A percentile compares a stretch with the other conserved stretches of the same genome.
These are phyloP conservation scores for Carassius auratus DNA, from an alignment of 2,113 vertebrate genomes.

Conservation along the genomic window DNA sequence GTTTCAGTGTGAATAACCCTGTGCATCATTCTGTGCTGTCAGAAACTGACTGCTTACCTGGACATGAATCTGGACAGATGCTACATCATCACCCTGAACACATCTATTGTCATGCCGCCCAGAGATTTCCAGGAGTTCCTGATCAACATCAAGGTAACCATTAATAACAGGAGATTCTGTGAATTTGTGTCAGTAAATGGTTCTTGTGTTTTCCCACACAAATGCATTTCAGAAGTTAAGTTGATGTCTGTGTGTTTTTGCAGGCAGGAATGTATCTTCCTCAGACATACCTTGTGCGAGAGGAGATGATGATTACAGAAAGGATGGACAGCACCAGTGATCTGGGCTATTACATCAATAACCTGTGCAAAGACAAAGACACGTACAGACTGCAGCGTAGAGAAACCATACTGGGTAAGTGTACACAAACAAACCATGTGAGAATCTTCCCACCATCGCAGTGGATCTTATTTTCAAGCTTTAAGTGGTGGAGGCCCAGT, in stretches of 20 bases:
- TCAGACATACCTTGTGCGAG: conserved; percentile 89
- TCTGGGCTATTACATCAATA: conserved; percentile 85
- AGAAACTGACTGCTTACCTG: conserved; percentile 93
- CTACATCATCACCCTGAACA: conserved; percentile 94
- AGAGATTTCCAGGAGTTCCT: conserved; percentile 89
- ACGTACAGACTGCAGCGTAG: conserved; percentile 85
- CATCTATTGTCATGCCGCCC: conserved; percentile 92
- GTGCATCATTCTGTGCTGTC: background rate
- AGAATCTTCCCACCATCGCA: background rate
- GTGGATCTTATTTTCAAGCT: background rate
- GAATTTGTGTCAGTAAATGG: background rate
- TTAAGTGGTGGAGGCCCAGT: background rate
- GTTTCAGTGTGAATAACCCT: background rate
- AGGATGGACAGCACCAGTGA: conserved; percentile 84
- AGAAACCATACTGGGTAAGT: conserved; percentile 77
- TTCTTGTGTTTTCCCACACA: background rate
- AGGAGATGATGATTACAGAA: conserved; percentile 95
- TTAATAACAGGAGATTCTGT: background rate
- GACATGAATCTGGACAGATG: conserved; percentile 93
- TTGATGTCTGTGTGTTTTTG: background rate
- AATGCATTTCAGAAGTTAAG: background rate
- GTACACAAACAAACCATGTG: conserved; percentile 38
- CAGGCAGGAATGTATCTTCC: conserved; percentile 94
- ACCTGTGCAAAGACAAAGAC: conserved; percentile 83
- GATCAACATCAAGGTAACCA: conserved; percentile 86